Base-by-base conservation (phyloP, 2,888 invertebrate species). In the Spodoptera picta region DNA sequence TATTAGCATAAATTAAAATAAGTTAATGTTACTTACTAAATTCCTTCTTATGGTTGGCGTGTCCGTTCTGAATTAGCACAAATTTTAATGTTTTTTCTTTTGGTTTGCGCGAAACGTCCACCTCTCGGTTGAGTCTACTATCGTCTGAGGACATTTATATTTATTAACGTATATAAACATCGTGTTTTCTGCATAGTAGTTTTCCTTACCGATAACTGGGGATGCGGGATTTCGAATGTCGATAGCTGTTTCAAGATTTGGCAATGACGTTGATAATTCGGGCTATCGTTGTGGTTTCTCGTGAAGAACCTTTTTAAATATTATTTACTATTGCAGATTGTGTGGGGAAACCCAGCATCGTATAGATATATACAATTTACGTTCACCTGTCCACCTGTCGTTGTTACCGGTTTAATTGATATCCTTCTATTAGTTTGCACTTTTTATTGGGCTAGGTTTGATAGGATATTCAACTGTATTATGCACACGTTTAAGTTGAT, bases 141-240 rank as follows among this genome's bases (percentile, higher is more conserved):
- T 63, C 71, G 61, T 84, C 76, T 85, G 86, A 70, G 69, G 63
- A 43, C 58, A 60, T 65, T 64, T 61, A 42, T 69, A 70, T 72
- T 48, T 73, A 75, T 75, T 63, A 73, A 60, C 62, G 58, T 47
- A 69, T 80, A 80, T 83, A 79, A 77, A 82, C 80, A 75, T 55
- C 55, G 51, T 47, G 64, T 63, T 51, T 36, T 69, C 58, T 68
- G 65, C 41, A 51, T 43, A 67, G 19, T 45, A 43, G 66, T 75
- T 77, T 79, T 75, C 73, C 65, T 75, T 66, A 73, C 46, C 49
- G 58, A 61, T 53, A 42, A 57, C 66, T 45, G 69, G 70, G 60
- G 68, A 64, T 66, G 69, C 56, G 75, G 81, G 73, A 69, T 65
- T 77, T 78, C 51, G 65, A 60, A 9, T 14, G 44, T n/a, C 44